These are phyloP conservation scores for Euura lappo DNA, from an alignment of 1,140 invertebrate species.

Conservation along the genomic window DNA sequence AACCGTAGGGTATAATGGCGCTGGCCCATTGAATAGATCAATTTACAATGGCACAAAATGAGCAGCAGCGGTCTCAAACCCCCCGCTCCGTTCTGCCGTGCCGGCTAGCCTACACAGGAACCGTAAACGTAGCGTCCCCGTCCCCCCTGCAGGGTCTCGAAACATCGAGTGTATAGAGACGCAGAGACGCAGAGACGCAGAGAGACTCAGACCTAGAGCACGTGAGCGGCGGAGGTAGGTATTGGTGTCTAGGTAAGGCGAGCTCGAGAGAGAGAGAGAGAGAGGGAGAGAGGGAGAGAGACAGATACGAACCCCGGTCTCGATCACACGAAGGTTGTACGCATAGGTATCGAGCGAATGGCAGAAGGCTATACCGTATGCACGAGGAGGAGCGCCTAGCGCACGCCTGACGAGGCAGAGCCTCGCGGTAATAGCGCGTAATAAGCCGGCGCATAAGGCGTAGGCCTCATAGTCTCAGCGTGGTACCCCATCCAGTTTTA, in stretches of 20 bases:
- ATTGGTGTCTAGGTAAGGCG: too few relatives aligned
- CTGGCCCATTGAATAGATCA: constrained; percentile 57
- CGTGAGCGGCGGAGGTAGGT: neutral
- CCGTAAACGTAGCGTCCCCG: neutral
- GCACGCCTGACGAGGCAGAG: too few relatives aligned
- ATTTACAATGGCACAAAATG: constrained; percentile 58
- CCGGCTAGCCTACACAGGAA: neutral
- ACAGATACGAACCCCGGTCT: neutral
- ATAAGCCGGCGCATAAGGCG: neutral
- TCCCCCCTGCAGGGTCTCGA: constrained; percentile 11
- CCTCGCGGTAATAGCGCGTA: neutral
- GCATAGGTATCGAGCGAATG: neutral
- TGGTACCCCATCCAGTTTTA: neutral
- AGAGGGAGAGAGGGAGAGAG: neutral
- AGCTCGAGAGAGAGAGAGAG: neutral
- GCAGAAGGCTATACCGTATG: too few relatives aligned
- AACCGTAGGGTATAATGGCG: constrained; percentile 38
- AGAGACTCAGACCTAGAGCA: neutral
- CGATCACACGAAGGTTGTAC: neutral
- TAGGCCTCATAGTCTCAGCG: neutral
- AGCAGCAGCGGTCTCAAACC: constrained; percentile 40
- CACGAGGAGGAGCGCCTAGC: too few relatives aligned
- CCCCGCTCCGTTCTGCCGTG: constrained; percentile 11
- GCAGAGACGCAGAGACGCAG: neutral
- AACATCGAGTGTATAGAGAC: neutral